Conservation (phyloP, 2,797 vertebrate genomes). For the Clarias pachynema region DNA sequence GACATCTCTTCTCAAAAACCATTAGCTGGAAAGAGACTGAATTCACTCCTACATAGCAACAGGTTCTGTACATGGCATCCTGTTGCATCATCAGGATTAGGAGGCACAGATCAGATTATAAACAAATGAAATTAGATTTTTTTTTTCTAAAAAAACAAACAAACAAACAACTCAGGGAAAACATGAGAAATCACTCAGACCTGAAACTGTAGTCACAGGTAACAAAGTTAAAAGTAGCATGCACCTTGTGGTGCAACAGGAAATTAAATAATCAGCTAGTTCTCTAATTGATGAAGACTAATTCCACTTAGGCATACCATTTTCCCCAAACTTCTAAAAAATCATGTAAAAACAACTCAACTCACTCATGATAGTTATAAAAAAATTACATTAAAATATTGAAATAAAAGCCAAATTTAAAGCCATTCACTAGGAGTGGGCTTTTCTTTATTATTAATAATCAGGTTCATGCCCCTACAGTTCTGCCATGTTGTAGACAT, state of each 20-base stretch:
- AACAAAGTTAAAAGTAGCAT: slow-evolving; percentile 35
- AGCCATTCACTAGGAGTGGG: slow-evolving; percentile 30
- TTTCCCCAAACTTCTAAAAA: slow-evolving; percentile 64
- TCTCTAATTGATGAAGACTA: slow-evolving; percentile 56
- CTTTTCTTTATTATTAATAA: background rate
- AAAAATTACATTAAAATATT: slow-evolving; percentile 64
- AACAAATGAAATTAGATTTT: background rate
- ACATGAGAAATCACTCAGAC: background rate
- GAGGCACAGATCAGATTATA: slow-evolving; percentile 13
- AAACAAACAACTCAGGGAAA: background rate
- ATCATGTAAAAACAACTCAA: slow-evolving; percentile 58
- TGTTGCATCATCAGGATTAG: background rate
- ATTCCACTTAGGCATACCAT: slow-evolving; percentile 55
- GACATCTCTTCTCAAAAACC: slow-evolving; percentile 5
- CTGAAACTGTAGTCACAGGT: slow-evolving; percentile 23
- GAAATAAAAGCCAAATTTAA: slow-evolving; percentile 35
- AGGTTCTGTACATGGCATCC: background rate
- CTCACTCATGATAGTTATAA: slow-evolving; percentile 57
- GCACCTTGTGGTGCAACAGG: slow-evolving; percentile 38
- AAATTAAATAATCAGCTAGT: slow-evolving; percentile 57
- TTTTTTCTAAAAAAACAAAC: background rate
- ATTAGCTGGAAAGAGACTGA: slow-evolving; percentile 11
- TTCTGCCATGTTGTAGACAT: slow-evolving; percentile 20
- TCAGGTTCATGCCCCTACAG: slow-evolving; percentile 27
- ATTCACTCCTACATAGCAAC: slow-evolving; percentile 14